Evolutionary conservation across 2,888 invertebrate genomes (phyloP), one percentile per base, ranked within the genome.

Genomic region (Esperia sulphurella): DNA sequence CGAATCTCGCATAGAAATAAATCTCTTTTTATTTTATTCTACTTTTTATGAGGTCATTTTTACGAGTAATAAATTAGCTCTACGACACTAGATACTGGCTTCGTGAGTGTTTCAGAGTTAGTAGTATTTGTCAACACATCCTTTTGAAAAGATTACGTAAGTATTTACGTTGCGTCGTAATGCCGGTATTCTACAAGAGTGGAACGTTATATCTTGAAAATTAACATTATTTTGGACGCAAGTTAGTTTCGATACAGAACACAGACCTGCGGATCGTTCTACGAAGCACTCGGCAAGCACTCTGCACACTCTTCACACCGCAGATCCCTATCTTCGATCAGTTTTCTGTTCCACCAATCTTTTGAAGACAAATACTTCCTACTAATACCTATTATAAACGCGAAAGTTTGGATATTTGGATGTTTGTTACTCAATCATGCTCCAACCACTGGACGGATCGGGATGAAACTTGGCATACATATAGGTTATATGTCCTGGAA

Each of bases 11-110:
- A 62, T 56, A 48, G 55, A 58, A 64, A 70, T 74, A 71, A 76
- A 78, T 78, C 65, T 66, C 63, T 62, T 63, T 59, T 59, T 64
- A 13, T 33, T 69, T 68, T 71, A 68, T 63, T 69, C 50, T 46
- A 55, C 50, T 56, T 64, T 71, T 75, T 75, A 72, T 62, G 51
- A 52, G 67, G 68, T 66, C 65, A 68, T 59, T 69, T 73, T 72
- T 71, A 71, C 62, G 69, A 65, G 58, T 71, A 63, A 76, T 74
- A 72, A 69, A 75, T 72, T 65, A 63, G 61, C 58, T 56, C 61
- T 59, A 62, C 57, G 57, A 61, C 58, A 65, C 52, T 59, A 52
- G 66, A 65, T 61, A 59, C 56, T 57, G 49, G 60, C 63, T 67
- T 58, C 57, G 58, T 59, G 54, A 68, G 64, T 65, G 58, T 61